Percentiles rank a stretch among this genome's conserved stretches.
These are phyloP conservation scores for Phengaris alcon DNA, from an alignment of 2,888 invertebrate species.

Conservation along the genomic window DNA sequence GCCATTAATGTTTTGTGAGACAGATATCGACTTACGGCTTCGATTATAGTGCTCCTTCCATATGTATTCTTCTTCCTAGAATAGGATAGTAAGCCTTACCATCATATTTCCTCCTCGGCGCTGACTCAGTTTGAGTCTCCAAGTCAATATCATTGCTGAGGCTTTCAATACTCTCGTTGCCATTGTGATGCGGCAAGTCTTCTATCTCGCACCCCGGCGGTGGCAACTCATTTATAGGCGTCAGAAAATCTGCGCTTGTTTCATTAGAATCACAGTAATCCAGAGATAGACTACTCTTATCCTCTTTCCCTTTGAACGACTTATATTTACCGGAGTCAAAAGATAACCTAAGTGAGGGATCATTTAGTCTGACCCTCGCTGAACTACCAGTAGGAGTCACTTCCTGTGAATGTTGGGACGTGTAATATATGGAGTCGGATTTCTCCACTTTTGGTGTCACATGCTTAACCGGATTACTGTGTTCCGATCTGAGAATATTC, in stretches of 20 bases:
- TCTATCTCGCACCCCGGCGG: conserved; percentile 71
- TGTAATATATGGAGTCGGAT: conserved; percentile 73
- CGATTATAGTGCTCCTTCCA: no score
- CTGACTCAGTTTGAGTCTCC: conserved; percentile 72
- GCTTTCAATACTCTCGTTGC: conserved; percentile 67
- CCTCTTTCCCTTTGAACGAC: conserved; percentile 57
- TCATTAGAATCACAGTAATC: conserved; percentile 75
- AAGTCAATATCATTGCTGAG: conserved; percentile 69
- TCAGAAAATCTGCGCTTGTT: conserved; percentile 73
- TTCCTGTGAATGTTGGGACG: conserved; percentile 72
- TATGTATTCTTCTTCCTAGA: background rate
- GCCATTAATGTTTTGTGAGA: no score
- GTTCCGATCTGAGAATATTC: conserved; percentile 70
- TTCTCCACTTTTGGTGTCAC: conserved; percentile 56
- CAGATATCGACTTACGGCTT: no score
- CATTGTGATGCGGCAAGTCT: conserved; percentile 69
- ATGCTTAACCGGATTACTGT: conserved; percentile 53
- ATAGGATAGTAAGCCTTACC: conserved; percentile 43
- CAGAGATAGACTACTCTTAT: conserved; percentile 67
- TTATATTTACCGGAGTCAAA: conserved; percentile 71
- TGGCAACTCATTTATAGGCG: conserved; percentile 76
- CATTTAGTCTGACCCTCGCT: conserved; percentile 59
- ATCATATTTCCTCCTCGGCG: conserved; percentile 61
- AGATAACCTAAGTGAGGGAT: conserved; percentile 64
- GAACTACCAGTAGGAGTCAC: conserved; percentile 66